Evolutionary conservation across 2,113 vertebrate genomes (phyloP).

Genomic region (Menura novaehollandiae): DNA sequence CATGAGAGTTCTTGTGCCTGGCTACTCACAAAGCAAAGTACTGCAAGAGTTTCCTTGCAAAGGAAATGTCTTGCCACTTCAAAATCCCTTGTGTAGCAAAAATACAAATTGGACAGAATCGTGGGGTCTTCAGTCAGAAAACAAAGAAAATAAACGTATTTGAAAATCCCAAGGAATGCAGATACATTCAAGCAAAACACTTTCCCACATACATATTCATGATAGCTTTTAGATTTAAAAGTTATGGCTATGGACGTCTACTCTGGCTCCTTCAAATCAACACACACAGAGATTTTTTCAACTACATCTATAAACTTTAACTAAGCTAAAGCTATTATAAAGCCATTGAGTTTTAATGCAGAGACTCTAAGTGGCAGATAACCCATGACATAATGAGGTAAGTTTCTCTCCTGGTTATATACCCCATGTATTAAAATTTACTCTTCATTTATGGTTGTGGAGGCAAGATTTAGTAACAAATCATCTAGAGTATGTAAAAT

Average conservation of each 20-base stretch:
- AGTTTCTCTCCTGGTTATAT: neutral
- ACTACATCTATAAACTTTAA: neutral
- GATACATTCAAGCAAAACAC: neutral
- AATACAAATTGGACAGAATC: neutral
- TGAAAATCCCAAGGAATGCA: neutral
- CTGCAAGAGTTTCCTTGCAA: neutral
- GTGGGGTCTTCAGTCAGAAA: neutral
- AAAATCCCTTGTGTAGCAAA: neutral
- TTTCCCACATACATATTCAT: neutral
- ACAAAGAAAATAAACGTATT: neutral
- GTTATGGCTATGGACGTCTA: neutral
- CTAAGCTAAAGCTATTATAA: neutral
- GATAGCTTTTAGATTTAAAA: neutral
- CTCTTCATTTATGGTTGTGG: neutral
- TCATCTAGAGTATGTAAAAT: neutral
- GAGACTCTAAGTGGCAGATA: neutral
- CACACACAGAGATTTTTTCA: neutral
- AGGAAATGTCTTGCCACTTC: neutral
- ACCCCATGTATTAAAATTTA: neutral
- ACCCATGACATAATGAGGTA: neutral
- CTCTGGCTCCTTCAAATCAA: neutral
- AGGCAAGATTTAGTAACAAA: neutral
- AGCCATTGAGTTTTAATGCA: neutral
- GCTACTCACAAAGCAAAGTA: neutral
- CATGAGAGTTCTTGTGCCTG: neutral